A percentile compares a stretch with the other conserved stretches of the same genome.
Conservation (phyloP, 2,113 vertebrate genomes). For the Ptyas mucosa region DNA sequence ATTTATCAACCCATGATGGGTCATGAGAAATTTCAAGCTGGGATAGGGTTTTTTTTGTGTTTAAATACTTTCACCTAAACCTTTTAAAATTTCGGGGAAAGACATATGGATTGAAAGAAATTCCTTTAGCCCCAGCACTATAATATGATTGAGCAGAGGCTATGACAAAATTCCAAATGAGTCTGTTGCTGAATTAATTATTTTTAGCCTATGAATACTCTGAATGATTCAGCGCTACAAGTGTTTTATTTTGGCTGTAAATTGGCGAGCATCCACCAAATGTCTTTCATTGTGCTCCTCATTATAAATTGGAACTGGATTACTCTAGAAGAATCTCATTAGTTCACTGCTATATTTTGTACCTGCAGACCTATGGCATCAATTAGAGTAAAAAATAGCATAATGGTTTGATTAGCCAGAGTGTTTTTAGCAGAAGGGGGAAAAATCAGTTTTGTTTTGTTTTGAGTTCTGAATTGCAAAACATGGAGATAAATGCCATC, state of each 20-base stretch:
- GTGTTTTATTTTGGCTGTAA: background rate
- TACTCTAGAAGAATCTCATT: background rate
- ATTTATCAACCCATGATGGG: background rate
- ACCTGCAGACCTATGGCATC: conserved; percentile 3
- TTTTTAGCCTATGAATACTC: background rate
- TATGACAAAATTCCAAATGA: background rate
- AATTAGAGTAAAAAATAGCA: background rate
- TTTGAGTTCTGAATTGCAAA: background rate
- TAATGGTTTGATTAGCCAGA: background rate
- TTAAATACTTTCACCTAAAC: background rate
- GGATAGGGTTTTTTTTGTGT: background rate
- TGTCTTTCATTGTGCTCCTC: background rate
- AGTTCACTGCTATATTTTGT: background rate
- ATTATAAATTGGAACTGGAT: background rate
- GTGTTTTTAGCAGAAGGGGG: background rate
- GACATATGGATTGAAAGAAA: background rate
- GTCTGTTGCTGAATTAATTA: background rate
- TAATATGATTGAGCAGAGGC: background rate
- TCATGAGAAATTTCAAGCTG: background rate
- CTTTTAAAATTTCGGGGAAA: background rate
- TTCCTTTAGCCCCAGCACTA: background rate
- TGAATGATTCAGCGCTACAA: conserved; percentile 4
- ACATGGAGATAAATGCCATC: background rate
- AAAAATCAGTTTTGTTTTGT: background rate
- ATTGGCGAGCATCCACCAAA: background rate